Evolutionary conservation across 2,888 invertebrate species (phyloP), one percentile per base, ranked within the genome.

Genomic region (Drosophila suboccidentalis): DNA sequence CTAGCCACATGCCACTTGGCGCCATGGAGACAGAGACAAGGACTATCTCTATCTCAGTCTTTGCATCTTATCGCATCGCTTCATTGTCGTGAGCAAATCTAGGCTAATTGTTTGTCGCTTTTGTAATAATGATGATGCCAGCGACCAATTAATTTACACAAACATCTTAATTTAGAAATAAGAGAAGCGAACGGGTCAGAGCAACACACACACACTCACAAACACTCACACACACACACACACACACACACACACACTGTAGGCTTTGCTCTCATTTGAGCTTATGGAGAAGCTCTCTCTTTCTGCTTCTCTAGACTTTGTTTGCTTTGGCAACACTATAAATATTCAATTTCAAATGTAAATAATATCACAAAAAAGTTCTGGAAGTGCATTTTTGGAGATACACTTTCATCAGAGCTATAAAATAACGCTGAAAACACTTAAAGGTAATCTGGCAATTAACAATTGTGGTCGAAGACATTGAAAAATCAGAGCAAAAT

Each of bases 131-230:
- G 84, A 90, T 90, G 84, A 89, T 84, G 87, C 87, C 84, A 87
- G 86, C 82, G 87, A 86, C 90, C 91, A 91, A 90, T 90, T 91
- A 91, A 90, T 91, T 91, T 89, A 85, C 90, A 90, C 90, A 89
- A 78, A 80, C 82, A 78, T 78, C 83, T 84, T 87, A 89, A 88
- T 87, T 85, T 85, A 78, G 71, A 72, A 71, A 83, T 72, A 71
- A 78, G 75, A 77, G 64, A 75, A 49, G 64, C 69, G 54, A 65
- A 29, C 39, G 34, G 50, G 39, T 26, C 59, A 57, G 19, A 17
- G 11, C 36, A 36, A 36, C n/a, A 38, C 17, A 34, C n/a, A 11
- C 53, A 51, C 10, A 54, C 51, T 53, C 39, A 61, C 17, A 29
- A 15, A 29, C n/a, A 53, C 22, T 17, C 11, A 38, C 11, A 39